These are phyloP conservation scores for Psephotus haematonotus DNA, from an alignment of 2,113 vertebrate species.

Conservation along the genomic window DNA sequence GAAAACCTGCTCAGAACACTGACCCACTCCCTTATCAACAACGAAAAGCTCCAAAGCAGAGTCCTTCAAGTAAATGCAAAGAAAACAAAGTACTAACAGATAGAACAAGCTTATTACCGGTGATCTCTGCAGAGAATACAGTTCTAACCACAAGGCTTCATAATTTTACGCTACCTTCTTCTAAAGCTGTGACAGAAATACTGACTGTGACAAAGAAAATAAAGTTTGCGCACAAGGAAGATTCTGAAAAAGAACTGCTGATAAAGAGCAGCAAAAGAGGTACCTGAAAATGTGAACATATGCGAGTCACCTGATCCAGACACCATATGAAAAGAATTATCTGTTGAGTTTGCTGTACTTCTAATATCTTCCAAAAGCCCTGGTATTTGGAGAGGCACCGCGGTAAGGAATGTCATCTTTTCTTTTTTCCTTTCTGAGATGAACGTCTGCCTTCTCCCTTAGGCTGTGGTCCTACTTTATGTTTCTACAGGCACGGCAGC, in stretches of 20 bases:
- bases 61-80: background rate
- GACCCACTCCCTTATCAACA: background rate
- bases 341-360: conserved; percentile 6
- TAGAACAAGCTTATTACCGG: background rate
- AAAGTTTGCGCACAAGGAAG: background rate
- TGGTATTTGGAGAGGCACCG: conserved; percentile 32
- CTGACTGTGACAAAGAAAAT: background rate
- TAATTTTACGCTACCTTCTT: background rate
- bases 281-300: conserved; percentile 45
- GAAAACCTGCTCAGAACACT: background rate
- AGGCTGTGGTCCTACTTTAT: conserved; percentile 16
- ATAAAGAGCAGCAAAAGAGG: background rate
- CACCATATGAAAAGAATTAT: conserved; percentile 29
- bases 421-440: background rate
- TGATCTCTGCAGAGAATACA: background rate
- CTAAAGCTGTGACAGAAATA: conserved; percentile 1
- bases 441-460: background rate
- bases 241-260: background rate
- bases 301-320: conserved; percentile 42
- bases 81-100: background rate
- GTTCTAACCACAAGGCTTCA: background rate
- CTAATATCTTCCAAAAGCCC: conserved; percentile 25
- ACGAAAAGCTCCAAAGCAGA: background rate
- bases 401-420: conserved; percentile 36
- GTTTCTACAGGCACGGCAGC: conserved; percentile 1